Conservation (phyloP, 1,140 invertebrate genomes). For the Trichomalopsis sarcophagae region DNA sequence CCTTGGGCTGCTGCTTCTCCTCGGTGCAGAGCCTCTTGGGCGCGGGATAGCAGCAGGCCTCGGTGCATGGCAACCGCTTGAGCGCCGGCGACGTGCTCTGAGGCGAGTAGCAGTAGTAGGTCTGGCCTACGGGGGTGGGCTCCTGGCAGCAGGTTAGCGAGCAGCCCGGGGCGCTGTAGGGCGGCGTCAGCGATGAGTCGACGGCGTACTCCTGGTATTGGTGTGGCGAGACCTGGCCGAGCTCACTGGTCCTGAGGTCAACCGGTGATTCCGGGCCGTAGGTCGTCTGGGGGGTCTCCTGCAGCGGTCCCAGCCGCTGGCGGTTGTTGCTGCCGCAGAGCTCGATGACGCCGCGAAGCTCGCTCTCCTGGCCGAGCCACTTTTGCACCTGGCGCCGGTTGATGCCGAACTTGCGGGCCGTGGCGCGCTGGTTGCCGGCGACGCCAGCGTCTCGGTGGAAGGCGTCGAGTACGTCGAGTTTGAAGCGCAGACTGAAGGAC, state of each 20-base stretch:
- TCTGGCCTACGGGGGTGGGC: constrained; percentile 9
- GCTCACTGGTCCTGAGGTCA: constrained; percentile 69
- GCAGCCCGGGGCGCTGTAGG: constrained; percentile 54
- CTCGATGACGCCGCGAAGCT: constrained; percentile 71
- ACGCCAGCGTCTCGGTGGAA: constrained; percentile 75
- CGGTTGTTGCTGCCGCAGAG: constrained; percentile 64
- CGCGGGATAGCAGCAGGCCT: constrained; percentile 61
- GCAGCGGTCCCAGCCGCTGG: constrained; percentile 63
- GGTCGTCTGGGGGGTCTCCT: constrained; percentile 8
- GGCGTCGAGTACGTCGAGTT: constrained; percentile 75
- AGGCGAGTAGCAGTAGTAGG: constrained; percentile 63
- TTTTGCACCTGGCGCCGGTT: constrained; percentile 81
- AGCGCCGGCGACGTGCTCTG: constrained; percentile 45
- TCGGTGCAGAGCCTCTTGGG: constrained; percentile 59
- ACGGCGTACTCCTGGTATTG: constrained; percentile 1
- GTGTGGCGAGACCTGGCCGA: constrained; percentile 52
- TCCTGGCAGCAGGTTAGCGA: constrained; percentile 63
- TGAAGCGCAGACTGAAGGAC: constrained; percentile 76
- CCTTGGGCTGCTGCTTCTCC: constrained; percentile 40
- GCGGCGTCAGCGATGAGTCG: constrained; percentile 43
- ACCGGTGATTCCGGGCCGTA: constrained; percentile 71
- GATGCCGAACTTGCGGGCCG: constrained; percentile 79
- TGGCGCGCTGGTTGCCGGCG: constrained; percentile 78
- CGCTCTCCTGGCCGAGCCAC: constrained; percentile 77
- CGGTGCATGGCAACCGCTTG: constrained; percentile 59